Conservation (phyloP, 2,113 vertebrate genomes). For the Urocolius indicus region DNA sequence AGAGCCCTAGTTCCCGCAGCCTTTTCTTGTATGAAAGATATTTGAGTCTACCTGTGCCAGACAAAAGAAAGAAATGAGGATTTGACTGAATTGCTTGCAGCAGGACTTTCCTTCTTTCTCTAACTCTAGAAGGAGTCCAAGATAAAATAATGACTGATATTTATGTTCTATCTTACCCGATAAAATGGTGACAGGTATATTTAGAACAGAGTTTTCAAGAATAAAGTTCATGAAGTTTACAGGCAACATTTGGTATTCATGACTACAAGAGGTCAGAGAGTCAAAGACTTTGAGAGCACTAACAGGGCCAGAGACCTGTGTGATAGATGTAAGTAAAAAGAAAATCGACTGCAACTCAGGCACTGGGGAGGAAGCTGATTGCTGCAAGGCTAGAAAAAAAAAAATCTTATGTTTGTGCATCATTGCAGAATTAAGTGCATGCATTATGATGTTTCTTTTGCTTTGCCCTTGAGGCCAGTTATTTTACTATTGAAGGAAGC, state of each 20-base stretch:
- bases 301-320: not conserved
- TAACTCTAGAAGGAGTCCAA: not conserved
- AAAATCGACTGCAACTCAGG: not conserved
- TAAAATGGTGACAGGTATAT: not conserved
- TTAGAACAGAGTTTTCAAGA: not conserved
- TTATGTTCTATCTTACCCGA: not conserved
- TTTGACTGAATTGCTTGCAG: not conserved
- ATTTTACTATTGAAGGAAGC: not conserved
- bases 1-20: too few relatives aligned
- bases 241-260: not conserved
- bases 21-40: too few relatives aligned
- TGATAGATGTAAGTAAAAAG: not conserved
- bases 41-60: not conserved
- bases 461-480: not conserved
- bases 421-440: not conserved
- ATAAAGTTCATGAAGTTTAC: not conserved
- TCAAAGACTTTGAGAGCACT: not conserved
- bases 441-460: not conserved
- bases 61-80: not conserved
- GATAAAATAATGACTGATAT: not conserved
- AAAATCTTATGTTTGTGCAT: not conserved
- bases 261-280: not conserved
- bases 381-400: not conserved
- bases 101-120: not conserved
- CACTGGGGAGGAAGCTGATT: not conserved